Conservation (phyloP, 2,888 invertebrate species). For the Drosophila nigritarsus region DNA sequence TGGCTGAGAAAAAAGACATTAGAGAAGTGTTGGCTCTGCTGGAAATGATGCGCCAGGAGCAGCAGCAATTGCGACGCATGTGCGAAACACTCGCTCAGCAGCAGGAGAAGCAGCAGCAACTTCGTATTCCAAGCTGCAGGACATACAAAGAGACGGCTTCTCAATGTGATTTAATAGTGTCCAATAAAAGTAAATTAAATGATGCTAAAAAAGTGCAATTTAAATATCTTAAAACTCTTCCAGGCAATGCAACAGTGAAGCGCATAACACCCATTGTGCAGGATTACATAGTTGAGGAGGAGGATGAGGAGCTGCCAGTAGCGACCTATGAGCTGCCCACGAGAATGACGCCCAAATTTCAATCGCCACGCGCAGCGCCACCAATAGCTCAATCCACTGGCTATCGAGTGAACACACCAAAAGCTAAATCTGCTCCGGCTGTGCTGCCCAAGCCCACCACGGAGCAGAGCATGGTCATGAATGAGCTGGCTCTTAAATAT, state of each 20-base stretch:
- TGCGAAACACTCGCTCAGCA: constrained; percentile 57
- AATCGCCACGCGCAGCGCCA: constrained; percentile 54
- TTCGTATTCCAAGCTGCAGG: not conserved
- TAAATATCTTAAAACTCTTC: not conserved
- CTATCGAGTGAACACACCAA: constrained; percentile 72
- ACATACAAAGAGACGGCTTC: constrained; percentile 51
- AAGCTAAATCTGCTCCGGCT: constrained; percentile 27
- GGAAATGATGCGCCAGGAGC: constrained; percentile 72
- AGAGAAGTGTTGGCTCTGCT: constrained; percentile 60
- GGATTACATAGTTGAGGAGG: constrained; percentile 62
- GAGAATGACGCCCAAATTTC: constrained; percentile 42
- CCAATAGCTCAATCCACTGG: constrained; percentile 80
- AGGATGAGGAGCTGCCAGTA: constrained; percentile 37
- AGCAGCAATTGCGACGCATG: constrained; percentile 66
- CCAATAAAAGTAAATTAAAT: constrained; percentile 37
- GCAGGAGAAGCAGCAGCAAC: constrained; percentile 19
- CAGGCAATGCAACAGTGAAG: constrained; percentile 42
- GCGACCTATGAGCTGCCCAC: constrained; percentile 22
- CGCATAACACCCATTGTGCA: constrained; percentile 57
- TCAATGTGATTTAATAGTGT: constrained; percentile 58
- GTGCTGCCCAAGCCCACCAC: constrained; percentile 66
- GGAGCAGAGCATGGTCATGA: constrained; percentile 83
- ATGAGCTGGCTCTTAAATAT: constrained; percentile 83
- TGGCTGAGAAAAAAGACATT: constrained; percentile 76
- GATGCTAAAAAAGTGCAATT: not conserved